Percentiles rank a stretch among this genome's conserved stretches.
phyloP scores from a whole-genome alignment of 2,888 invertebrate genomes.

The Troides helena region DNA sequence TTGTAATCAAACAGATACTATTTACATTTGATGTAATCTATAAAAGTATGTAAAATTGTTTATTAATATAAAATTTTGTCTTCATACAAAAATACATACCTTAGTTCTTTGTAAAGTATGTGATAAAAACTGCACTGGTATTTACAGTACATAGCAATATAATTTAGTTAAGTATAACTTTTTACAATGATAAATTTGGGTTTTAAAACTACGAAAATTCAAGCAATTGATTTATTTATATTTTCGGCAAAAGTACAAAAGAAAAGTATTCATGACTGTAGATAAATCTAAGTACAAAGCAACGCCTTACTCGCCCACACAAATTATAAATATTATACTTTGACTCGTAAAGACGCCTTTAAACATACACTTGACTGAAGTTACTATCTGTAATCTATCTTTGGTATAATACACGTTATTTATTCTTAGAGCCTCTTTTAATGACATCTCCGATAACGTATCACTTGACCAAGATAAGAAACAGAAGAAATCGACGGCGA shows the following conservation, averaged over 20 bases:
- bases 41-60: background rate
- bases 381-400: slow-evolving; percentile 15
- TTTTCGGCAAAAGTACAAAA: background rate
- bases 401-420: slow-evolving; percentile 15
- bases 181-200: background rate
- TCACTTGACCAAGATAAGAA: slow-evolving; percentile 24
- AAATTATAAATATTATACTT: slow-evolving; percentile 14
- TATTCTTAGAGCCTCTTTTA: slow-evolving; percentile 22
- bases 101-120: background rate
- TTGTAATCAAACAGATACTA: slow-evolving; percentile 8
- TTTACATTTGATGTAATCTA: background rate
- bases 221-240: slow-evolving; percentile 11
- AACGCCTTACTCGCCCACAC: slow-evolving; percentile 14
- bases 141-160: background rate
- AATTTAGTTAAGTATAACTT: background rate
- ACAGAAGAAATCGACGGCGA: slow-evolving; percentile 5
- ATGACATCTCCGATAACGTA: slow-evolving; percentile 23
- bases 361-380: slow-evolving; percentile 21
- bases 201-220: background rate
- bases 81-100: background rate
- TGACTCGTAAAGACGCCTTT: slow-evolving; percentile 12
- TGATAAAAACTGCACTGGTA: background rate
- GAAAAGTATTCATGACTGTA: slow-evolving; percentile 1
- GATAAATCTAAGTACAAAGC: slow-evolving; percentile 19
- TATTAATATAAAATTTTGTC: background rate